These are phyloP conservation scores for Dasysyrphus tricinctus DNA, from an alignment of 2,888 invertebrate genomes.

Conservation along the genomic window DNA sequence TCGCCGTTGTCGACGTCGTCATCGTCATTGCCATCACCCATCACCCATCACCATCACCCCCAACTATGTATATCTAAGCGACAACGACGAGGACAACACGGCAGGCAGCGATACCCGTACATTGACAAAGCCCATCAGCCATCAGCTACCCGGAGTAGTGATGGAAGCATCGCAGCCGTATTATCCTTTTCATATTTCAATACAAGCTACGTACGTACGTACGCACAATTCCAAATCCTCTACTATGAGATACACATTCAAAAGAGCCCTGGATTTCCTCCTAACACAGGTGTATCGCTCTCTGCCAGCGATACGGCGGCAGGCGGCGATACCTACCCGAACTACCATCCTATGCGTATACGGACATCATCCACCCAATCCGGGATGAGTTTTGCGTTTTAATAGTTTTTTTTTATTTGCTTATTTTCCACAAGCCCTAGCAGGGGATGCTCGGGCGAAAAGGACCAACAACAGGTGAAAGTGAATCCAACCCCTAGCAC, in stretches of 20 bases:
- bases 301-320: slow-evolving; percentile 10
- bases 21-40: slow-evolving; percentile 44
- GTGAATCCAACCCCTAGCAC: slow-evolving; percentile 66
- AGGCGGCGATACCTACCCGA: slow-evolving; percentile 37
- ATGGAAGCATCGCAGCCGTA: slow-evolving; percentile 40
- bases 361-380: slow-evolving; percentile 70
- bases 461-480: slow-evolving; percentile 71
- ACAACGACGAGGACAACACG: slow-evolving; percentile 35
- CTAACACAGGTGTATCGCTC: slow-evolving; percentile 56
- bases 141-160: slow-evolving; percentile 22
- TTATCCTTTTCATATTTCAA: slow-evolving; percentile 50
- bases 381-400: slow-evolving; percentile 67
- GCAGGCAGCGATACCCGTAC: slow-evolving; percentile 42
- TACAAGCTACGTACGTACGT: slow-evolving; percentile 15
- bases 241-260: slow-evolving; percentile 19
- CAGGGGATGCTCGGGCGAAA: slow-evolving; percentile 41
- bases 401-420: background rate
- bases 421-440: slow-evolving; percentile 14
- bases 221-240: slow-evolving; percentile 50
- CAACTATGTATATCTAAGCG: slow-evolving; percentile 47
- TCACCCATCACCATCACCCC: slow-evolving; percentile 40
- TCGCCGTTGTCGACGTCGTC: slow-evolving; percentile 64
- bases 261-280: slow-evolving; percentile 43
- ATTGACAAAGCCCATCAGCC: slow-evolving; percentile 15
- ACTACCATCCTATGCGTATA: slow-evolving; percentile 52